These are phyloP conservation scores for Gopherus flavomarginatus DNA, from an alignment of 2,113 vertebrate genomes.

Conservation along the genomic window DNA sequence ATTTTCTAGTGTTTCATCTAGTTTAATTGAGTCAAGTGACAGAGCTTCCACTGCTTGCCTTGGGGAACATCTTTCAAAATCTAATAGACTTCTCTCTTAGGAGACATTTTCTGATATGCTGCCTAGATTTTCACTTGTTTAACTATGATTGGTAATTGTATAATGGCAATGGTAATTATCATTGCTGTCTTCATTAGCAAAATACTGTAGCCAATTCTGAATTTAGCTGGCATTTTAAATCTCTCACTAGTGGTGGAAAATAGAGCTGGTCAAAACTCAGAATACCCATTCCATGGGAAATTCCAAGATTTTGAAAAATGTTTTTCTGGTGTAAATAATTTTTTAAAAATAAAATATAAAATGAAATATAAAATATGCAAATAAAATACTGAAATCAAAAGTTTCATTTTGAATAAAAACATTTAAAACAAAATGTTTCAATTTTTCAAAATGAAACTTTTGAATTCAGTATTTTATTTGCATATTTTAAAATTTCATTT, in stretches of 20 bases:
- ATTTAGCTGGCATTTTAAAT: not conserved
- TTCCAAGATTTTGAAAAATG: not conserved
- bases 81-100: not conserved
- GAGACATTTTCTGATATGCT: not conserved
- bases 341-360: too few species aligned
- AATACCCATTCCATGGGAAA: not conserved
- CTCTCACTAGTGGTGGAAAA: not conserved
- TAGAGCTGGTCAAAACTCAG: not conserved
- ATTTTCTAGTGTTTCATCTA: constrained; percentile 13
- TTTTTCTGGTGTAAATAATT: not conserved
- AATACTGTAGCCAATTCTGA: not conserved
- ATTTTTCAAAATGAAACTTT: not conserved
- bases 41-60: not conserved
- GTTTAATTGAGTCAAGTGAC: not conserved
- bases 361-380: too few species aligned
- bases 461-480: not conserved
- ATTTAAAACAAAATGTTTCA: not conserved
- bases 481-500: not conserved
- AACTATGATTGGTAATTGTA: not conserved
- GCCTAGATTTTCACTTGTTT: not conserved
- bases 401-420: not conserved
- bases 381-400: too few species aligned
- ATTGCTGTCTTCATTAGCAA: not conserved
- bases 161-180: not conserved
- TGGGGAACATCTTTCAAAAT: not conserved